Base-by-base conservation (phyloP, 2,113 vertebrate genomes). In the Fregata magnificens region DNA sequence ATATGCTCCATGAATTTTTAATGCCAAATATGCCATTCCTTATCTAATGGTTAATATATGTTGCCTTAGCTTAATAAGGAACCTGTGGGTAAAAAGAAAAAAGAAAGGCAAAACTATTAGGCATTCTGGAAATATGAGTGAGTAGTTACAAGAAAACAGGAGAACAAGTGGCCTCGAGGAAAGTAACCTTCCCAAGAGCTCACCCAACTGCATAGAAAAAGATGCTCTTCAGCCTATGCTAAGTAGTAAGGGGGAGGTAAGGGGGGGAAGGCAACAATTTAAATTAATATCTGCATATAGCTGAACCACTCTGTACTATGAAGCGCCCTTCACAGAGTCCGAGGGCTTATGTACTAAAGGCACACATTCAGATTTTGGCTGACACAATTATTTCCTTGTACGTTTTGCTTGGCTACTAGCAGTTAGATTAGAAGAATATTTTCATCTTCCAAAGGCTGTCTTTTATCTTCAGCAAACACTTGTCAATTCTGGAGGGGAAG, bases 61-160 rank as follows among this genome's bases (percentile, higher is more conserved):
- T 58, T 95, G 69, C 49, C 42, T 96, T 85, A 87, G 45, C 66
- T 89, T 87, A 95, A 88, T 42, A 93, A 85, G 49, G 32, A 84
- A 76, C 53, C 49, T 45, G n/a, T 29, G 29, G 31, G 38, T 67
- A 81, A 82, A 84, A 87, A 58, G 5, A 79, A 65, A 76, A 74
- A 32, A 69, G 12, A 79, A 72, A 72, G 36, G 38, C 15, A 69
- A 59, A 95, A 82, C n/a, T 71, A 86, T 70, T 40, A 93, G 36
- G 32, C 18, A 34, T 29, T 86, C 55, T 55, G 86, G 52, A 91
- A 86, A 71, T 22, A 82, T 0, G 1, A 88, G 26, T 2, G 15
- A 83, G 42, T 6, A 96, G 44, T 77, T 65, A 66, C 6, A 94
- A 71, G 16, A 69, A 76, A 69, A 56, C 0, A 1, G 52, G 55